phyloP scores from a whole-genome alignment of 37 sponge, comb jelly and placozoan species.

The Spongilla lacustris region DNA sequence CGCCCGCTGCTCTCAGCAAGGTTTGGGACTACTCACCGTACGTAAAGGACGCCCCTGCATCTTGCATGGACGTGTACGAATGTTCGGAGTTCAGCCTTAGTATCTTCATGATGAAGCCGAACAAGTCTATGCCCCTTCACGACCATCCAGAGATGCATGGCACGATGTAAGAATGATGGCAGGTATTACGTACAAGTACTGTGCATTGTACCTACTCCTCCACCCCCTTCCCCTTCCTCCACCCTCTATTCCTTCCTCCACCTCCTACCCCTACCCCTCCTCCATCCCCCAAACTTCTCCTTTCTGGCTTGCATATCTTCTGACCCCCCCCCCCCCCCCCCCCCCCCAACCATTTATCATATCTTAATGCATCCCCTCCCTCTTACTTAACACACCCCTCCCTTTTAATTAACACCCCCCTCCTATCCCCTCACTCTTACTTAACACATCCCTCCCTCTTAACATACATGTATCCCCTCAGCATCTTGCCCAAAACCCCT shows the following conservation, averaged over 20 bases:
- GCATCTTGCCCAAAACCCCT: too few relatives aligned
- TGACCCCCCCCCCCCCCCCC: background rate
- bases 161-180: constrained; percentile 68
- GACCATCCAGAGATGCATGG: constrained; percentile 86
- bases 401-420: too few relatives aligned
- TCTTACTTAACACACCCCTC: too few relatives aligned
- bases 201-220: too few relatives aligned
- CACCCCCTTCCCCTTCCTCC: too few relatives aligned
- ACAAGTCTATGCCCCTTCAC: constrained; percentile 66
- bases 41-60: constrained; percentile 36
- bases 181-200: too few relatives aligned
- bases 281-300: too few relatives aligned
- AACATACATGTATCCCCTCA: too few relatives aligned
- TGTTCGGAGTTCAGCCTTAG: constrained; percentile 56
- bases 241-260: constrained; percentile 34
- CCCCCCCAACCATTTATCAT: background rate
- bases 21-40: constrained; percentile 62
- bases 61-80: constrained; percentile 71
- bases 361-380: too few relatives aligned
- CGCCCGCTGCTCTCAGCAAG: constrained; percentile 17
- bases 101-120: constrained; percentile 69
- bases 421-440: too few relatives aligned
- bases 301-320: too few relatives aligned
- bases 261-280: background rate
- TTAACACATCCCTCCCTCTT: too few relatives aligned